Percentiles rank a stretch among this genome's conserved stretches.
phyloP scores from a whole-genome alignment of 2,797 vertebrate species.

The Harpagifer antarcticus region DNA sequence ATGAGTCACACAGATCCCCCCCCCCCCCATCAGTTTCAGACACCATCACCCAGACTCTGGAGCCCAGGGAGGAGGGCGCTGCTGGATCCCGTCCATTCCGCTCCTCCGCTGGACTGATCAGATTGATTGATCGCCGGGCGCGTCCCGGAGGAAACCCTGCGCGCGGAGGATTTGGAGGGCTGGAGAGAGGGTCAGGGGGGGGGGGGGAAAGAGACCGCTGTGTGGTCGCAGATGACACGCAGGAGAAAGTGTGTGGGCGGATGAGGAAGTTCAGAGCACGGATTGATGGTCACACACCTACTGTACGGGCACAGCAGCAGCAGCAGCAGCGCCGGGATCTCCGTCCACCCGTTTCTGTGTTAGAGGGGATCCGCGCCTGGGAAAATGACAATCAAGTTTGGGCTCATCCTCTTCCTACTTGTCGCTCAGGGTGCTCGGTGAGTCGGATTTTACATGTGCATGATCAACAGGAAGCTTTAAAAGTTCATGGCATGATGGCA shows the following conservation, averaged over 20 bases:
- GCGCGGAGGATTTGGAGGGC: constrained; percentile 24
- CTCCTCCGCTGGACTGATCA: constrained; percentile 52
- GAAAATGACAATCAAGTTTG: constrained; percentile 88
- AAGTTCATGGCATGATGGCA: constrained; percentile 33
- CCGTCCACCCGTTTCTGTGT: constrained; percentile 45
- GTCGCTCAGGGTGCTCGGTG: constrained; percentile 74
- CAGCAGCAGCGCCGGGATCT: constrained; percentile 36
- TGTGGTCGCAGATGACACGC: constrained; percentile 64
- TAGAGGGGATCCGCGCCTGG: constrained; percentile 50
- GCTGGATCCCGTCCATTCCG: constrained; percentile 45
- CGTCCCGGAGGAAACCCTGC: constrained; percentile 50
- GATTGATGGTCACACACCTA: constrained; percentile 70
- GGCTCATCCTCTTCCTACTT: constrained; percentile 82
- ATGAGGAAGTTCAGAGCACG: constrained; percentile 76
- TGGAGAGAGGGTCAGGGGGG: background rate
- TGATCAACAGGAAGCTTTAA: constrained; percentile 45
- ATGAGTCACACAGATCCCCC: constrained; percentile 65
- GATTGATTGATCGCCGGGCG: constrained; percentile 67
- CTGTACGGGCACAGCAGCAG: constrained; percentile 49
- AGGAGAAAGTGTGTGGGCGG: constrained; percentile 74
- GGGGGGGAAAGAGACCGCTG: constrained; percentile 21
- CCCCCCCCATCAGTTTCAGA: constrained; percentile 29
- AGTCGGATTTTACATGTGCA: constrained; percentile 45
- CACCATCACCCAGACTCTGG: constrained; percentile 46
- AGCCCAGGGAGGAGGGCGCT: constrained; percentile 54